Evolutionary conservation across 2,113 vertebrate species (phyloP), one percentile per base, ranked within the genome.

Genomic region (Mirza zaza): DNA sequence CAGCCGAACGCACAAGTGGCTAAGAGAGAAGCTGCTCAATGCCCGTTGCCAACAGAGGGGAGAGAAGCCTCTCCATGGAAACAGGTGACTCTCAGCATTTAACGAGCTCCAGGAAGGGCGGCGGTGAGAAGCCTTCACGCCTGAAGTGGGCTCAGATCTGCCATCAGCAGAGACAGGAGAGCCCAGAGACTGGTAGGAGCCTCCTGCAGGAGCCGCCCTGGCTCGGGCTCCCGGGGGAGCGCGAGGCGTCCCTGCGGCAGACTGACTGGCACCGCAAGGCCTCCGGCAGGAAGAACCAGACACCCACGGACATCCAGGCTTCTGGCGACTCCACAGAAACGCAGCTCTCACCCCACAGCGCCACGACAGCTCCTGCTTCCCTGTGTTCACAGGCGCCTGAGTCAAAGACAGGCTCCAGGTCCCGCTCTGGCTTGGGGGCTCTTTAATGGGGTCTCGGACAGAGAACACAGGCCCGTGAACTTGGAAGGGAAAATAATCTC

Each of bases 81-180:
- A 39, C 9, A 5, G 70, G 36, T 23, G 11, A 11, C 34, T 34
- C 10, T 5, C 0, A 13, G 6, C 32, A n/a, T n/a, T 55, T 15
- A 23, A n/a, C 23, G 71, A n/a, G 48, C 32, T n/a, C 52, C 32
- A 34, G 13, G 50, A 55, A 42, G 68, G 39, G 3, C 12, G 2
- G 29, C 71, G 29, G 39, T 0, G 8, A 9, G 42, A 75, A 23
- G 36, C 21, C 70, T 42, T 73, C 39, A 25, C 36, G 1, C 39
- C 6, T n/a, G 20, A 23, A 55, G 11, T 23, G 76, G 13, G 11
- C 34, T 79, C 52, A 55, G 48, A n/a, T 23, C 32, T 6, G 50
- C 77, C 10, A 14, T 36, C 32, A 8, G 21, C 20, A 80, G 32
- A 80, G 48, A 23, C 11, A 55, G 11, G 3, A 39, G n/a, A 73